A percentile compares a stretch with the other conserved stretches of the same genome.
These are phyloP conservation scores for Xiphophorus birchmanni DNA, from an alignment of 2,797 vertebrate genomes.

Conservation along the genomic window DNA sequence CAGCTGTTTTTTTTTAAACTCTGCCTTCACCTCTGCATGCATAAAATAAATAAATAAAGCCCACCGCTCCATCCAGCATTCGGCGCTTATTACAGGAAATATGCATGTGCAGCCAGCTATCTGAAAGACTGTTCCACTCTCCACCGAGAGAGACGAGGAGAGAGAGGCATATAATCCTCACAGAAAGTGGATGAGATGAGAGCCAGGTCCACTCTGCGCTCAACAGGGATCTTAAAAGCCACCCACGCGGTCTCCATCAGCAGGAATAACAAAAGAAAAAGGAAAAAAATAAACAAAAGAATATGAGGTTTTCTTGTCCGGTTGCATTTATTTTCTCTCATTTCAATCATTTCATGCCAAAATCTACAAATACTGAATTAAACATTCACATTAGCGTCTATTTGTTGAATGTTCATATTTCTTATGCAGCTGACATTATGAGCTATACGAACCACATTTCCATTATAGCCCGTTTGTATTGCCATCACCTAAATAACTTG, in stretches of 20 bases:
- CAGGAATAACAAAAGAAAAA: slow-evolving; percentile 25
- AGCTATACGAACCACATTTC: background rate
- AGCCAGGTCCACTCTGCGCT: slow-evolving; percentile 63
- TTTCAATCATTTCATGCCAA: slow-evolving; percentile 11
- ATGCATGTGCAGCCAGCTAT: slow-evolving; percentile 24
- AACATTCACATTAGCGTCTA: background rate
- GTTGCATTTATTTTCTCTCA: slow-evolving; percentile 33
- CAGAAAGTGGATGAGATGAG: slow-evolving; percentile 67
- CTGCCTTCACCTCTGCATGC: slow-evolving; percentile 34
- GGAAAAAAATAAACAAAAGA: slow-evolving; percentile 16
- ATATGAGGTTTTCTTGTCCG: slow-evolving; percentile 9
- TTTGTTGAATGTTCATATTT: background rate
- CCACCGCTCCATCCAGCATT: slow-evolving; percentile 12
- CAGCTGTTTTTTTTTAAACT: slow-evolving; percentile 21
- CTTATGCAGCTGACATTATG: background rate
- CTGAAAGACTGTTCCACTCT: slow-evolving; percentile 47
- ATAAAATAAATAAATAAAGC: slow-evolving; percentile 15
- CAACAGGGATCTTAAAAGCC: slow-evolving; percentile 56
- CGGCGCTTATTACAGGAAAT: slow-evolving; percentile 32
- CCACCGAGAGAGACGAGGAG: slow-evolving; percentile 28
- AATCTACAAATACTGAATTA: background rate
- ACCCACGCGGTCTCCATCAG: slow-evolving; percentile 62
- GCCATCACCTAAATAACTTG: background rate
- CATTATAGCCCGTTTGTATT: background rate
- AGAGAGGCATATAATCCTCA: slow-evolving; percentile 60